These are phyloP conservation scores for Hypomecis atomaria DNA, from an alignment of 2,888 invertebrate species.

Conservation along the genomic window DNA sequence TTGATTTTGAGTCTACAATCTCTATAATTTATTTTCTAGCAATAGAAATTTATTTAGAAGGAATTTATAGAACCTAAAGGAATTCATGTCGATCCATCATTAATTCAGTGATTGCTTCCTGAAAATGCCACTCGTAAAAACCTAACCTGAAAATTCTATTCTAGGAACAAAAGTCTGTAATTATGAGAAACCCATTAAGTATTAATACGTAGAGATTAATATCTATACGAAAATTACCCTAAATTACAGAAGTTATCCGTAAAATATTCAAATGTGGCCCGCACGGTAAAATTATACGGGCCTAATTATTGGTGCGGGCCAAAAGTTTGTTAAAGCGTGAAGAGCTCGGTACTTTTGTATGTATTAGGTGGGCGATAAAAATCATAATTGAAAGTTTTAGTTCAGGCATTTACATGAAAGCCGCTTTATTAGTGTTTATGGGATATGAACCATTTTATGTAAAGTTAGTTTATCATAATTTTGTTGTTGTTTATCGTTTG, in stretches of 20 bases:
- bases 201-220: constrained; percentile 31
- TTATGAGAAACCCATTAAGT: constrained; percentile 19
- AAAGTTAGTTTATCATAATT: too few relatives aligned
- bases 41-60: too few relatives aligned
- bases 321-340: constrained; percentile 24
- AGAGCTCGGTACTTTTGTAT: constrained; percentile 14
- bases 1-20: too few relatives aligned
- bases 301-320: constrained; percentile 29
- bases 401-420: background rate
- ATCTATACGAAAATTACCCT: constrained; percentile 34
- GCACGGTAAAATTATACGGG: constrained; percentile 35
- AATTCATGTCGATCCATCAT: background rate
- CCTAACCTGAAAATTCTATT: background rate
- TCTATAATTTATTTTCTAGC: too few relatives aligned
- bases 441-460: background rate
- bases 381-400: constrained; percentile 11
- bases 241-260: constrained; percentile 36
- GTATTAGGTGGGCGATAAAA: constrained; percentile 10
- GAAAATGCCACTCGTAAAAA: background rate
- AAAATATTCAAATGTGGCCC: constrained; percentile 33
- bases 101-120: background rate
- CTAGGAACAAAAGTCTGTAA: background rate
- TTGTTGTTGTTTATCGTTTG: too few relatives aligned
- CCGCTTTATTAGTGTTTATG: background rate
- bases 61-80: background rate